These are phyloP conservation scores for Callionymus lyra DNA, from an alignment of 2,113 vertebrate genomes.

Conservation along the genomic window DNA sequence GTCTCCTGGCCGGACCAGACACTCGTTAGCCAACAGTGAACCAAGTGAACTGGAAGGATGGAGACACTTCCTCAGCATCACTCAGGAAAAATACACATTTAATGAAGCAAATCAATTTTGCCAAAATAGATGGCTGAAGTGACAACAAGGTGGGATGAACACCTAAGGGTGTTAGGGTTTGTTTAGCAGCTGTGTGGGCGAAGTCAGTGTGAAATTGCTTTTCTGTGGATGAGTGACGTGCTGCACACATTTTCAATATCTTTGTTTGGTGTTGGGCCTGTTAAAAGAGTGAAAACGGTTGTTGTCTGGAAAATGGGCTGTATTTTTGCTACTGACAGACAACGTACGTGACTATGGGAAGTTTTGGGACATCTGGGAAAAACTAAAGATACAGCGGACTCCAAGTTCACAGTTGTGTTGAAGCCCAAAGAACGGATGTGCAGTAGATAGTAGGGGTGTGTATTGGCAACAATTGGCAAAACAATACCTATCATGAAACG, in stretches of 20 bases:
- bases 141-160: too few species aligned
- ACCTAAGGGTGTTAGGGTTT: too few species aligned
- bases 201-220: slow-evolving; percentile 9
- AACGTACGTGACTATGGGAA: too few species aligned
- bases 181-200: too few species aligned
- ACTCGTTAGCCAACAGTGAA: slow-evolving; percentile 47
- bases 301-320: not conserved
- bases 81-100: slow-evolving; percentile 23
- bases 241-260: slow-evolving; percentile 13
- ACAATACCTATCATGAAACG: too few species aligned
- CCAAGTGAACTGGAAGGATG: slow-evolving; percentile 11
- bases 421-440: too few species aligned
- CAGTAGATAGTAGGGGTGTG: too few species aligned
- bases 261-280: not conserved
- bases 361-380: too few species aligned
- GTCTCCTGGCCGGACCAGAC: slow-evolving; percentile 44
- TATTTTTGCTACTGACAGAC: too few species aligned
- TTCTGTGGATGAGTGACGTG: slow-evolving; percentile 17
- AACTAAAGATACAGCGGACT: too few species aligned
- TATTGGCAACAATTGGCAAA: too few species aligned
- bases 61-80: slow-evolving; percentile 18
- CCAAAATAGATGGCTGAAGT: slow-evolving; percentile 1
- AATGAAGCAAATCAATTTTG: slow-evolving; percentile 22
- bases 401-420: too few species aligned
- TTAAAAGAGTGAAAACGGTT: not conserved